Evolutionary conservation across 2,113 vertebrate genomes (phyloP).

Genomic region (Toxotes jaculatrix): DNA sequence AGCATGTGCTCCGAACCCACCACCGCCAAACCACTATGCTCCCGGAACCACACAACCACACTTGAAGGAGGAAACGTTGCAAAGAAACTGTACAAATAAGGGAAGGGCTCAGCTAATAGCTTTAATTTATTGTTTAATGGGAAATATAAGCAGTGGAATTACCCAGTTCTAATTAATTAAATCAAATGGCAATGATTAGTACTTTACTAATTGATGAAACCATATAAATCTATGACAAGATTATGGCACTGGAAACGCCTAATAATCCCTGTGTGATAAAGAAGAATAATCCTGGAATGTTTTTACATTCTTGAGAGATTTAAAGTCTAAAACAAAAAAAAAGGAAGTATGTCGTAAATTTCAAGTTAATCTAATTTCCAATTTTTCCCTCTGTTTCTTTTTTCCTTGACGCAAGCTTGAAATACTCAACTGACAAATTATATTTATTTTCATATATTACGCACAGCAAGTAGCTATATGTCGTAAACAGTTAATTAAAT

Average conservation of each 20-base stretch:
- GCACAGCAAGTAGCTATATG: constrained; percentile 35
- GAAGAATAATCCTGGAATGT: constrained; percentile 47
- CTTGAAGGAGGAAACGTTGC: not conserved
- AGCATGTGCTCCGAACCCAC: constrained; percentile 24
- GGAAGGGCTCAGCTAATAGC: constrained; percentile 42
- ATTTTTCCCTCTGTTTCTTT: constrained; percentile 8
- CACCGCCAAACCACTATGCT: constrained; percentile 17
- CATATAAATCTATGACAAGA: constrained; percentile 74
- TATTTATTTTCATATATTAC: constrained; percentile 31
- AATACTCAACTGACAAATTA: constrained; percentile 11
- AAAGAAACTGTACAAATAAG: constrained; percentile 17
- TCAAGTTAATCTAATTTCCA: constrained; percentile 38
- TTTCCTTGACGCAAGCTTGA: constrained; percentile 31
- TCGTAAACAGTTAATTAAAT: constrained; percentile 72
- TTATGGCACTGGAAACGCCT: constrained; percentile 57
- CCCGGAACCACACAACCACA: not conserved
- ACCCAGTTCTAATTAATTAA: constrained; percentile 73
- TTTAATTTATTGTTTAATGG: constrained; percentile 67
- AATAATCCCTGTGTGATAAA: constrained; percentile 54
- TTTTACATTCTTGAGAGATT: constrained; percentile 20
- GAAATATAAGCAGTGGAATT: constrained; percentile 70
- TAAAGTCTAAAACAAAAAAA: constrained; percentile 15
- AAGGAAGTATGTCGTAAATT: constrained; percentile 11
- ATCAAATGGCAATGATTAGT: constrained; percentile 66
- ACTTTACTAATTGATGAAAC: constrained; percentile 74